These are phyloP conservation scores for Dicaeum eximium DNA, from an alignment of 2,113 vertebrate species.

Conservation along the genomic window DNA sequence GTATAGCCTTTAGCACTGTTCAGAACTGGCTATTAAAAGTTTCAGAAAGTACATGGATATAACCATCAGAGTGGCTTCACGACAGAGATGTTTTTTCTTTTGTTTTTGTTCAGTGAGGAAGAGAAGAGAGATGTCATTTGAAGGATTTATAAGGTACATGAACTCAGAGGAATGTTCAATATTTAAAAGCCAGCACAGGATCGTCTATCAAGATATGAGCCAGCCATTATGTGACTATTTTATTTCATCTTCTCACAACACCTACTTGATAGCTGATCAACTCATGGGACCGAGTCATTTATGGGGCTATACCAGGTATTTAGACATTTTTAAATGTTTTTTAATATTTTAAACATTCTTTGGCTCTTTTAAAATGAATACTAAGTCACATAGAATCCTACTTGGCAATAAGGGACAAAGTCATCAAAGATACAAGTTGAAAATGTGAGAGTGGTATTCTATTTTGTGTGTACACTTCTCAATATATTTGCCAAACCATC, in stretches of 20 bases:
- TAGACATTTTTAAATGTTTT: neutral
- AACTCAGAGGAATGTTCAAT: constrained; percentile 76
- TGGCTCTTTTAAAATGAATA: neutral
- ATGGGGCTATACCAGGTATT: constrained; percentile 77
- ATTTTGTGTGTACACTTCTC: neutral
- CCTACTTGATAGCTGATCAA: constrained; percentile 83
- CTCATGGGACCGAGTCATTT: constrained; percentile 73
- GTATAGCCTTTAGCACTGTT: neutral
- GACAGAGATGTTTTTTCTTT: neutral
- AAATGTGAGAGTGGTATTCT: neutral
- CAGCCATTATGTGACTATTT: constrained; percentile 81
- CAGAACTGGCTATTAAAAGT: neutral
- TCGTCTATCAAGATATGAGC: constrained; percentile 83
- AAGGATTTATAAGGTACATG: constrained; percentile 84
- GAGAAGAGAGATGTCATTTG: constrained; percentile 75
- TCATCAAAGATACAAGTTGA: neutral
- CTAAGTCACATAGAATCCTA: neutral
- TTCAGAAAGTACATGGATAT: neutral
- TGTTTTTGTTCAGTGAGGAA: constrained; percentile 69
- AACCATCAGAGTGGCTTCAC: neutral
- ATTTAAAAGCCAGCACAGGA: constrained; percentile 66
- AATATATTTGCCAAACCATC: constrained; percentile 4
- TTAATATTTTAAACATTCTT: neutral
- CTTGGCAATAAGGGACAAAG: neutral
- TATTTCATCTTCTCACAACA: constrained; percentile 89